Evolutionary conservation across 2,113 vertebrate species (phyloP).

Genomic region (Macrotis lagotis): DNA sequence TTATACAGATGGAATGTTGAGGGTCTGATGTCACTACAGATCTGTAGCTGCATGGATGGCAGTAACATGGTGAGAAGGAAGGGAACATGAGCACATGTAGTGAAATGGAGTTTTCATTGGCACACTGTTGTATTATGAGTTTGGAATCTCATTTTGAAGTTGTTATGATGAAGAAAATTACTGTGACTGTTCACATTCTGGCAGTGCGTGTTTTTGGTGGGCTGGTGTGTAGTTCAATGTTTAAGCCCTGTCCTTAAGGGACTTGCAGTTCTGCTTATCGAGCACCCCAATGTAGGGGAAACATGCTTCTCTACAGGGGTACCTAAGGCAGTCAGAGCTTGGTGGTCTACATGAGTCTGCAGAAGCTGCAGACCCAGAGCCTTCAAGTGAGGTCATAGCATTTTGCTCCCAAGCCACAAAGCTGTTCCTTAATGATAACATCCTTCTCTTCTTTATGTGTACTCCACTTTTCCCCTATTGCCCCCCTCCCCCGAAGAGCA

Average conservation of each 20-base stretch:
- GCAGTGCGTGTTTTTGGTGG: background rate
- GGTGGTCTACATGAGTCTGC: too few relatives aligned
- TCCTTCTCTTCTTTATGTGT: background rate
- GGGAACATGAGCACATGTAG: slow-evolving; percentile 52
- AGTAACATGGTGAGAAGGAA: slow-evolving; percentile 56
- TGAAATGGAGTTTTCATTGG: background rate
- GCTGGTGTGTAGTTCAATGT: too few relatives aligned
- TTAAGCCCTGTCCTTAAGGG: too few relatives aligned
- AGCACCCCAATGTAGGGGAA: accelerated
- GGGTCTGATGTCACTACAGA: accelerated
- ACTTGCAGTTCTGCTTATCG: background rate
- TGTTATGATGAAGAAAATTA: slow-evolving; percentile 38
- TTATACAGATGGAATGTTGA: background rate
- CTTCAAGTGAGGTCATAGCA: too few relatives aligned
- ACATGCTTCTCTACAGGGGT: background rate
- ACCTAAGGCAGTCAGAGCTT: too few relatives aligned
- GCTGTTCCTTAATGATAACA: background rate
- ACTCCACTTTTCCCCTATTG: background rate
- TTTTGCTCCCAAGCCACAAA: background rate
- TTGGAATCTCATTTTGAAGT: background rate
- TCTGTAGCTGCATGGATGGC: background rate
- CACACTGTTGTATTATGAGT: slow-evolving; percentile 6
- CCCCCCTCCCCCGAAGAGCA: background rate
- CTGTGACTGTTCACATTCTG: background rate
- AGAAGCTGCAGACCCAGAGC: background rate